A percentile compares a stretch with the other conserved stretches of the same genome.
These are phyloP conservation scores for Nesogale talazaci DNA, from an alignment of 2,113 vertebrate genomes.

Conservation along the genomic window DNA sequence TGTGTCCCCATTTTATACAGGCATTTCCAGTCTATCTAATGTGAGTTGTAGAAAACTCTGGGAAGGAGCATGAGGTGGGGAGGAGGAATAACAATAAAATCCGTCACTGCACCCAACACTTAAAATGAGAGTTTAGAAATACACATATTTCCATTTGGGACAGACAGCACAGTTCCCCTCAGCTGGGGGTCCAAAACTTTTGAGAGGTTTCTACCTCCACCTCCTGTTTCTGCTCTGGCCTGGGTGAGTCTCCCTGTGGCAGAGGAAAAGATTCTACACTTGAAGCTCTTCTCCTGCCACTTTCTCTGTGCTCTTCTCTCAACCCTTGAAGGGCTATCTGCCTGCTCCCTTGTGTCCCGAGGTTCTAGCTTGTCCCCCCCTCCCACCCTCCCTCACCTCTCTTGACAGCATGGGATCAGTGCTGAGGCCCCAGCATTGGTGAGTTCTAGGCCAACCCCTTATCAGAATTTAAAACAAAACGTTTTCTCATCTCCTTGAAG, in stretches of 20 bases:
- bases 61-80: too few relatives aligned
- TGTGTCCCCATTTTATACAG: too few relatives aligned
- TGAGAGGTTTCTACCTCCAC: background rate
- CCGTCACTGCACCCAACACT: too few relatives aligned
- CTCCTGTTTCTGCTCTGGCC: background rate
- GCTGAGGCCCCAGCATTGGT: background rate
- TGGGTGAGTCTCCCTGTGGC: background rate
- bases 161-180: too few relatives aligned
- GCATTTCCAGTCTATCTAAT: too few relatives aligned
- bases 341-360: background rate
- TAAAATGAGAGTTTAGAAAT: too few relatives aligned
- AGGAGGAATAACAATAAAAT: too few relatives aligned
- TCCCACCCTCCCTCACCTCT: too few relatives aligned
- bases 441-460: background rate
- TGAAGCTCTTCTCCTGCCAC: background rate
- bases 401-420: background rate
- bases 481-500: background rate
- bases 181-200: background rate
- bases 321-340: background rate
- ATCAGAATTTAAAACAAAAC: background rate
- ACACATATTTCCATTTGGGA: background rate
- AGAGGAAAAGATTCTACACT: background rate
- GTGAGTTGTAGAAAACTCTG: too few relatives aligned
- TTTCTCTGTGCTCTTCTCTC: background rate
- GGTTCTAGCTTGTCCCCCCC: background rate